Conservation (phyloP, 2,888 invertebrate genomes). For the Gastracanthus pulcherrimus region DNA sequence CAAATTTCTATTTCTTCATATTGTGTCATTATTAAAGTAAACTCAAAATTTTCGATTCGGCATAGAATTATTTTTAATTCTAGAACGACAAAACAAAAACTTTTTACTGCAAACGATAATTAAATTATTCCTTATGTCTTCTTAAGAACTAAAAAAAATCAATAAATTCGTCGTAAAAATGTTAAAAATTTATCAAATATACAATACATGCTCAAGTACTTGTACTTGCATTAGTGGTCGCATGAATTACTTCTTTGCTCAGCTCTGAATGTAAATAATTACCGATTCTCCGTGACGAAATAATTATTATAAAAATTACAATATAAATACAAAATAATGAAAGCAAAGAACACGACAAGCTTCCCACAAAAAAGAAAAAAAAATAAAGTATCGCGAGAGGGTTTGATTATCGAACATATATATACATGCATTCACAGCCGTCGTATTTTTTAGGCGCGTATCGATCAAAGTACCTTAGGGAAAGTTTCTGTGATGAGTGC, state of each 20-base stretch:
- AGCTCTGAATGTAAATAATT: conserved; percentile 31
- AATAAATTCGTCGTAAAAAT: not conserved
- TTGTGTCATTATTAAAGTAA: too few species aligned
- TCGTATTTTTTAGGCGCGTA: conserved; percentile 3
- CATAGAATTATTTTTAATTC: not conserved
- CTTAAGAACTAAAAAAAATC: not conserved
- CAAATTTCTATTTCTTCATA: too few species aligned
- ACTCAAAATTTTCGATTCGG: not conserved
- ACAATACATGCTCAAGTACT: not conserved
- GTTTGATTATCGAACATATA: too few species aligned
- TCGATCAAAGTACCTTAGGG: conserved; percentile 21
- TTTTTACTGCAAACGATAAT: not conserved
- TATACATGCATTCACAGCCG: not conserved
- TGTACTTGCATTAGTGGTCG: conserved; percentile 32
- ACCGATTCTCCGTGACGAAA: not conserved
- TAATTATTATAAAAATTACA: not conserved
- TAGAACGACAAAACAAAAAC: not conserved
- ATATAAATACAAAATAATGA: not conserved
- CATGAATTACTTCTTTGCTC: conserved; percentile 13
- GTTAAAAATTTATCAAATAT: not conserved
- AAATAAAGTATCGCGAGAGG: not conserved
- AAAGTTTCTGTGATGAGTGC: conserved; percentile 47
- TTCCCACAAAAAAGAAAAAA: not conserved
- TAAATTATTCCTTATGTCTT: not conserved
- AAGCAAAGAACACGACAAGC: not conserved